Conservation (phyloP, 2,797 vertebrate species). For the Meda fulgida region DNA sequence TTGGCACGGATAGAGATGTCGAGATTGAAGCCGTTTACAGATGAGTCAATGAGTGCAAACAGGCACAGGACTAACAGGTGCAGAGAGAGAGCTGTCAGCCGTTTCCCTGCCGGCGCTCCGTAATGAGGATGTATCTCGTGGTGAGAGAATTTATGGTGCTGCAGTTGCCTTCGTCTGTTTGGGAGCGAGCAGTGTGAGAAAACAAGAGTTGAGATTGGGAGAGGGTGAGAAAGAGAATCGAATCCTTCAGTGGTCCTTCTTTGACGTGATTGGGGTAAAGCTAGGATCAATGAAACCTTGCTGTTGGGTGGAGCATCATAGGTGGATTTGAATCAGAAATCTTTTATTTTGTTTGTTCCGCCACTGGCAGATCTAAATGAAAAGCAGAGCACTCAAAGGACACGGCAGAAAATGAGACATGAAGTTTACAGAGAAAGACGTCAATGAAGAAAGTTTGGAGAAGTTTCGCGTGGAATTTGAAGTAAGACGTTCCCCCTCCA, state of each 20-base stretch:
- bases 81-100: slow-evolving; percentile 36
- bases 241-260: slow-evolving; percentile 28
- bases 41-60: slow-evolving; percentile 52
- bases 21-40: slow-evolving; percentile 43
- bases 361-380: slow-evolving; percentile 40
- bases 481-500: slow-evolving; percentile 28
- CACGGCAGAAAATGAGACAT: slow-evolving; percentile 28
- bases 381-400: slow-evolving; percentile 43
- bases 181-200: neutral
- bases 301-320: slow-evolving; percentile 29
- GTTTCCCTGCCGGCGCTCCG: slow-evolving; percentile 10
- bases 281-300: slow-evolving; percentile 42
- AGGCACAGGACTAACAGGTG: slow-evolving; percentile 53
- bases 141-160: slow-evolving; percentile 35
- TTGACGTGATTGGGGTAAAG: slow-evolving; percentile 35
- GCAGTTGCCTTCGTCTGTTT: slow-evolving; percentile 48
- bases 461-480: slow-evolving; percentile 34
- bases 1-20: slow-evolving; percentile 46
- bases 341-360: slow-evolving; percentile 47
- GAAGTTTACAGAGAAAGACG: slow-evolving; percentile 40
- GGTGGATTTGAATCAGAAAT: slow-evolving; percentile 45
- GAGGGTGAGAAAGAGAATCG: slow-evolving; percentile 15
- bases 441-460: slow-evolving; percentile 41
- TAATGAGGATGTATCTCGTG: slow-evolving; percentile 47
- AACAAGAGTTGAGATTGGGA: slow-evolving; percentile 21